Base-by-base conservation (phyloP, 2,113 vertebrate species). In the Ceuthmochares aereus region DNA sequence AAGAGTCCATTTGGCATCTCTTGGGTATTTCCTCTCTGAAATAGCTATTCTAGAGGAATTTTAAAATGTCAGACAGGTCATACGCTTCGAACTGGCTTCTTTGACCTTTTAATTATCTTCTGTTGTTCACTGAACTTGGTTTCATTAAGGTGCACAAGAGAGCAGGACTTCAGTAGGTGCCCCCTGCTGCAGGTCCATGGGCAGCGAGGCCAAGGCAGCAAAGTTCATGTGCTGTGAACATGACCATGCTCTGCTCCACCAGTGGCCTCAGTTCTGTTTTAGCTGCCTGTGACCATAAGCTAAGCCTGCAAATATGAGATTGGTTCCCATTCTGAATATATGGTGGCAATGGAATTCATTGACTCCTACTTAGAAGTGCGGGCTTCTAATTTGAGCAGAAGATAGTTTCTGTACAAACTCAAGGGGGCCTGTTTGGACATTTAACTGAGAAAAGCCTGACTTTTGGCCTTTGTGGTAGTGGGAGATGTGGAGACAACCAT, bases 151-250 rank as follows among this genome's bases (percentile, higher is more conserved):
- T 19, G 22, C 12, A 5, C 27, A 13, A 9, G 37, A 47, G n/a
- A 59, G 45, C 62, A 67, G 49, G 29, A n/a, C 54, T 45, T 45
- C n/a, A 43, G 42, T 1, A 1, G 43, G 2, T 10, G 16, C 6
- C 36, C 15, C 42, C 4, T 4, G 1, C 23, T 47, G 47, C 55
- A 22, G 7, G 16, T 21, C 47, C 10, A 4, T 6, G 29, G 14
- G 3, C 55, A 51, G 34, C 9, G 34, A 36, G 30, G 14, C 7
- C 27, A 25, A 25, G 47, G 9, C 14, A 45, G 40, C 25, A 25
- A 4, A 0, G 1, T 19, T 60, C 5, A 1, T 1, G 5, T 36
- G 26, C 36, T 59, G 52, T n/a, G 59, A 30, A 4, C 14, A 10
- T 11, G 18, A 16, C 10, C 30, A 4, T 45, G 32, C 58, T 78